phyloP scores from a whole-genome alignment of 1,140 invertebrate genomes.

The Anadara kagoshimensis region DNA sequence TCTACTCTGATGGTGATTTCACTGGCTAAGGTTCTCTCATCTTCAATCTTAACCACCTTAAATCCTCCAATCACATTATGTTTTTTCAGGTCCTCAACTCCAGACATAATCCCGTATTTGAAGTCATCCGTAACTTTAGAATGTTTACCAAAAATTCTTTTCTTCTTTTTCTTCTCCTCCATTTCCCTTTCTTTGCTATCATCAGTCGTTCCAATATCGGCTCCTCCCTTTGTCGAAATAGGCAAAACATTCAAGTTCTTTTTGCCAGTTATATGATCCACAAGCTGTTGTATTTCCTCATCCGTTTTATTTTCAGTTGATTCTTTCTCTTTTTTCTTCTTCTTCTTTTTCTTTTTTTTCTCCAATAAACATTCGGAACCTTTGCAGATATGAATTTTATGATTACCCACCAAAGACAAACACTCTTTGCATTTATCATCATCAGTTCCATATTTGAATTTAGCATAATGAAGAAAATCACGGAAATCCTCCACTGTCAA shows the following conservation, averaged over 20 bases:
- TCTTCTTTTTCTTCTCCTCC: constrained; percentile 9
- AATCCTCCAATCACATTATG: constrained; percentile 36
- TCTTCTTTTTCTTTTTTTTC: constrained; percentile 49
- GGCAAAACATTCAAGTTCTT: constrained; percentile 16
- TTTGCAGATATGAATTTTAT: constrained; percentile 18
- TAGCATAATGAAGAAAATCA: constrained; percentile 54
- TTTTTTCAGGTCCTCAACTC: constrained; percentile 21
- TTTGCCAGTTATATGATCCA: constrained; percentile 30
- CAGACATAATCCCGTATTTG: constrained; percentile 31
- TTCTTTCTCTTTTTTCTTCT: constrained; percentile 48
- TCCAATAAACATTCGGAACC: constrained; percentile 2
- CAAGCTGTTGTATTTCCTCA: constrained; percentile 30
- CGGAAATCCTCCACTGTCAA: constrained; percentile 49
- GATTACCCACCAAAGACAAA: constrained; percentile 31
- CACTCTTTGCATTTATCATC: constrained; percentile 53
- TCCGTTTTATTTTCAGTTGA: constrained; percentile 9
- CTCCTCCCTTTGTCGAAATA: not conserved
- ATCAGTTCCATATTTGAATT: constrained; percentile 40
- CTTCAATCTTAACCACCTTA: constrained; percentile 41
- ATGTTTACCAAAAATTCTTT: constrained; percentile 13
- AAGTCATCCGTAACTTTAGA: constrained; percentile 29
- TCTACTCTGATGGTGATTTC: constrained; percentile 39
- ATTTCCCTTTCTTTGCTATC: constrained; percentile 15
- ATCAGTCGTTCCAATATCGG: constrained; percentile 7
- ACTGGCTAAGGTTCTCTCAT: constrained; percentile 27